phyloP scores from a whole-genome alignment of 2,888 invertebrate genomes.

The Lysandra bellargus region DNA sequence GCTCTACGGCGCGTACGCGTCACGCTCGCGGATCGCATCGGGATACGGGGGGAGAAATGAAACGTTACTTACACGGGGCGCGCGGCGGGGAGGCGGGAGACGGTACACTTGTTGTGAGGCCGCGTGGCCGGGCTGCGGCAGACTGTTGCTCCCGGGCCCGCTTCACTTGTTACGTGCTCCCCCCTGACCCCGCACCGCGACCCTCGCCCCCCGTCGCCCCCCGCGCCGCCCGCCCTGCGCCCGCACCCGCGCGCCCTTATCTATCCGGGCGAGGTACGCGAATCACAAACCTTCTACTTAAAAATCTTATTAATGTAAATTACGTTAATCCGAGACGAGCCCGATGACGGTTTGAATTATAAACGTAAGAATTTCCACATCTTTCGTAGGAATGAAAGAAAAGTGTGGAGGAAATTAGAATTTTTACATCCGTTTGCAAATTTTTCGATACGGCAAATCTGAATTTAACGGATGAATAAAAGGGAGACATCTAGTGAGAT shows the following conservation, averaged over 20 bases:
- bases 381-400: background rate
- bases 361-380: background rate
- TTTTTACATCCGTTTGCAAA: background rate
- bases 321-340: constrained; percentile 12
- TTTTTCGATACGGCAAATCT: background rate
- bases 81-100: constrained; percentile 41
- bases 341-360: constrained; percentile 32
- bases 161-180: constrained; percentile 79
- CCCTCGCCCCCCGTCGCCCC: constrained; percentile 48
- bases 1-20: constrained; percentile 40
- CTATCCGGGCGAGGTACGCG: constrained; percentile 51
- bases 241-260: constrained; percentile 69
- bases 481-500: constrained; percentile 11
- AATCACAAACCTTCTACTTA: constrained; percentile 44
- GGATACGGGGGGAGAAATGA: constrained; percentile 54
- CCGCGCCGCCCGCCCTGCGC: constrained; percentile 59
- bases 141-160: constrained; percentile 80
- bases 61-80: constrained; percentile 66
- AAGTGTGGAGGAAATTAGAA: background rate
- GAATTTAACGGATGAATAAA: constrained; percentile 4
- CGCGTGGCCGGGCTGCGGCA: constrained; percentile 80
- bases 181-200: constrained; percentile 58
- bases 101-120: constrained; percentile 65
- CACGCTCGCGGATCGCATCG: constrained; percentile 40
- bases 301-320: constrained; percentile 38